Base-by-base conservation (phyloP, 2,797 vertebrate genomes). In the Gymnodraco acuticeps region DNA sequence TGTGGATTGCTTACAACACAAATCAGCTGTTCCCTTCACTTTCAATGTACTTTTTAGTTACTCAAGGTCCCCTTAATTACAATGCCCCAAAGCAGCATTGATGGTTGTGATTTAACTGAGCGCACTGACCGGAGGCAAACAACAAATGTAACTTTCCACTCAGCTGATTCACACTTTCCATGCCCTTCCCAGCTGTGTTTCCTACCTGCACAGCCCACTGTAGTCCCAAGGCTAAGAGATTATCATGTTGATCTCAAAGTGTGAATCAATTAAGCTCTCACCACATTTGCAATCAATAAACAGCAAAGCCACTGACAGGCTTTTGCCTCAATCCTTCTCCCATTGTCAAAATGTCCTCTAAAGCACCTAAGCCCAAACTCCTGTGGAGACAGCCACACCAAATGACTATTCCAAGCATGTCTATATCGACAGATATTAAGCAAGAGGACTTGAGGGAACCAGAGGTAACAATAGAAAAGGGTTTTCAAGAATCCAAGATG, bases 191-290 rank as follows among this genome's bases (percentile, higher is more conserved):
- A 52, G 51, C 56, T 60, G 75, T 62, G 23, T 60, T 53, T 67
- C 71, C 80, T 71, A 78, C 81, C 80, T 85, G 84, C 76, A 52
- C 41, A 58, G 64, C 66, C 43, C 59, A 62, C 80, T 88, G 74
- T 85, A 81, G 81, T 92, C 86, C 77, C 74, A 86, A 81, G 85
- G 90, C 88, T 78, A 59, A 89, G 82, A 92, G 90, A 94, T 95
- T 93, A 93, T 85, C 56, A n/a, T 83, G 87, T 82, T 90, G 92
- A 95, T 95, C 92, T 94, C 73, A 77, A 89, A 92, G 82, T 94
- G 92, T 88, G 88, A 94, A 95, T 95, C 91, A 95, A 94, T 95
- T 93, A 94, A 93, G 89, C 92, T 91, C 89, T 94, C 86, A 81
- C 79, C 81, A 84, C 86, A 92, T 93, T 88, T 88, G 53, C 82